Evolutionary conservation across 2,888 invertebrate genomes (phyloP).

Genomic region (Chorisops tibialis): DNA sequence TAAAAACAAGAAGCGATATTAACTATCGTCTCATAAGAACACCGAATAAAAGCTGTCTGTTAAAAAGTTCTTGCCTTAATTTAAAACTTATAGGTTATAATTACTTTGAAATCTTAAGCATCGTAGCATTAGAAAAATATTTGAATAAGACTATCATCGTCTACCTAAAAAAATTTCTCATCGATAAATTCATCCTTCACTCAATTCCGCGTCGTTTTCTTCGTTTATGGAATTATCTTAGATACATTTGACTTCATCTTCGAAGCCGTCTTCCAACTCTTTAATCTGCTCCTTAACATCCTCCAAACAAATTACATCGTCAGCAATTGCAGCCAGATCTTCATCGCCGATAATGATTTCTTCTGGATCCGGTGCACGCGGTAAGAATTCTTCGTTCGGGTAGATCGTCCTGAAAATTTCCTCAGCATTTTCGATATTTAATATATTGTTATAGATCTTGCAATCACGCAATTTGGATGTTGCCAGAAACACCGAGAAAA

Average conservation of each 20-base stretch:
- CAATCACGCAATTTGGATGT: too few species aligned
- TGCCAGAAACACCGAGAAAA: too few species aligned
- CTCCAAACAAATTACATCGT: slow-evolving; percentile 35
- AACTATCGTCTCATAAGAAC: too few species aligned
- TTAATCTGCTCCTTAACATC: slow-evolving; percentile 46
- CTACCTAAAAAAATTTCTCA: not conserved
- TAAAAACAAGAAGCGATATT: too few species aligned
- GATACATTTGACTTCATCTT: slow-evolving; percentile 30
- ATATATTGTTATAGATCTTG: too few species aligned
- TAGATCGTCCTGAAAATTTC: slow-evolving; percentile 79
- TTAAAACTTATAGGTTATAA: too few species aligned
- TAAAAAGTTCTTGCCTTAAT: too few species aligned
- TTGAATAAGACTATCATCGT: not conserved
- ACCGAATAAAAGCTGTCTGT: too few species aligned
- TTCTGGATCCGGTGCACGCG: slow-evolving; percentile 92
- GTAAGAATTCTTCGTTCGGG: slow-evolving; percentile 83
- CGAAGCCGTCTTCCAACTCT: slow-evolving; percentile 41
- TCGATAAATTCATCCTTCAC: not conserved
- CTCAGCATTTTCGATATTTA: slow-evolving; percentile 81
- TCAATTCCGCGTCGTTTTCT: slow-evolving; percentile 7
- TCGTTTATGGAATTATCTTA: slow-evolving; percentile 23
- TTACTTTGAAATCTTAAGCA: too few species aligned
- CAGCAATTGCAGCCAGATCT: slow-evolving; percentile 55
- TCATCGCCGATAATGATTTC: slow-evolving; percentile 82
- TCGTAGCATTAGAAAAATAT: too few species aligned